Evolutionary conservation across 2,888 invertebrate genomes (phyloP).

Genomic region (Trachelus troglodyta): DNA sequence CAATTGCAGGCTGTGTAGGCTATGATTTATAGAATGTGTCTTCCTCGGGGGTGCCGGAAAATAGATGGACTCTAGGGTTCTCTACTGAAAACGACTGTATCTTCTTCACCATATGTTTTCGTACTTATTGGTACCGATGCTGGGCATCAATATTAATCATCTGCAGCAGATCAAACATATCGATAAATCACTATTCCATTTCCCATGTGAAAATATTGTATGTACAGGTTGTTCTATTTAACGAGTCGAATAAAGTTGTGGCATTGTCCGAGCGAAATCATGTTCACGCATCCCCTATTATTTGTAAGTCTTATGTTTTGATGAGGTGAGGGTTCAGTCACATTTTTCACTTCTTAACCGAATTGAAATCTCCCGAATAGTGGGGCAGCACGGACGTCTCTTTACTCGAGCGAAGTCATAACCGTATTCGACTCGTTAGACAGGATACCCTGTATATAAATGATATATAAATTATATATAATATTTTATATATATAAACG

Average conservation of each 20-base stretch:
- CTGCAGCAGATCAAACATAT: conserved; percentile 27
- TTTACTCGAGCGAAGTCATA: background rate
- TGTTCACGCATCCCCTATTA: background rate
- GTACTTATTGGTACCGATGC: conserved; percentile 71
- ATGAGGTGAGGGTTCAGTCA: background rate
- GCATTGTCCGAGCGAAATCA: background rate
- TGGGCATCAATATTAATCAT: conserved; percentile 65
- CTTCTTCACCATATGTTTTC: conserved; percentile 84
- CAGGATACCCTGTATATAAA: too few relatives aligned
- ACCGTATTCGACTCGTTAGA: too few relatives aligned
- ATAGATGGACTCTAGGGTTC: conserved; percentile 85
- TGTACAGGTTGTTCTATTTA: background rate
- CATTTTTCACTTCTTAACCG: too few relatives aligned
- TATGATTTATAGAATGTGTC: conserved; percentile 80
- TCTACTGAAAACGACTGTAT: conserved; percentile 80
- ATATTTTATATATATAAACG: too few relatives aligned
- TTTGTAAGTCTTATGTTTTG: background rate
- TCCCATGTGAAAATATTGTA: background rate
- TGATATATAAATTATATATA: too few relatives aligned
- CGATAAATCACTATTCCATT: background rate
- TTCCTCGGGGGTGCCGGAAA: conserved; percentile 84
- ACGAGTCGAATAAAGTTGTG: background rate
- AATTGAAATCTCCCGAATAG: too few relatives aligned
- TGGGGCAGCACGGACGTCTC: background rate
- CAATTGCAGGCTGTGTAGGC: conserved; percentile 67